Evolutionary conservation across 92 coral and sea anemone genomes (phyloP).

Genomic region (Phenganax stokvisi): DNA sequence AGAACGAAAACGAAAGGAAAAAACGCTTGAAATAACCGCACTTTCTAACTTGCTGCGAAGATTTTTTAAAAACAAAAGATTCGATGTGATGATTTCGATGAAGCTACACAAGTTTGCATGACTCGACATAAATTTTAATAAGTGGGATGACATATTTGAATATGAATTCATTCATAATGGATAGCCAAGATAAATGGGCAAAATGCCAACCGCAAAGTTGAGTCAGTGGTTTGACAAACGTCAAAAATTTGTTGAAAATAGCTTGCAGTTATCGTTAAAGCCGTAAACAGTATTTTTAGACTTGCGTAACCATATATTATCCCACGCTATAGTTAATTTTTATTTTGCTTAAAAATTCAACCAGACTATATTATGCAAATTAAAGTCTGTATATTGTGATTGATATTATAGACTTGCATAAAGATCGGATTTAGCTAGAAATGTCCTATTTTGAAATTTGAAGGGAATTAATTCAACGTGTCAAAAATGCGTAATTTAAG

Average conservation of each 20-base stretch:
- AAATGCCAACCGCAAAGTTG: conserved; percentile 9
- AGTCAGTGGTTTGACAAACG: conserved; percentile 2
- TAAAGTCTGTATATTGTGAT: too few relatives aligned
- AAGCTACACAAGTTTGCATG: neutral
- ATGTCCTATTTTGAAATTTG: too few relatives aligned
- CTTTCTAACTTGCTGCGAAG: neutral
- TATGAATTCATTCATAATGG: conserved; percentile 30
- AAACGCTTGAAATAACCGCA: conserved; percentile 40
- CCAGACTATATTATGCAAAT: neutral
- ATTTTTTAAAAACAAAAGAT: neutral
- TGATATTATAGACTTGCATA: too few relatives aligned
- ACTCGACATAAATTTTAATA: conserved; percentile 43
- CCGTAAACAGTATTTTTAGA: neutral
- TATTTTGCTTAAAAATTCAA: neutral
- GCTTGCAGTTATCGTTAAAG: neutral
- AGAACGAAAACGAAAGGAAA: conserved; percentile 23
- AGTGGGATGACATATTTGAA: conserved; percentile 32
- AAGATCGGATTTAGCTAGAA: too few relatives aligned
- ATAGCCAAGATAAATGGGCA: conserved; percentile 20
- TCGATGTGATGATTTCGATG: conserved; percentile 7
- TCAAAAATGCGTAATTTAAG: too few relatives aligned
- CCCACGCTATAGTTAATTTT: neutral
- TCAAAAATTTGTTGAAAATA: conserved; percentile 9
- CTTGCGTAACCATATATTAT: too few relatives aligned
- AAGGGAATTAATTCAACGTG: too few relatives aligned